These are phyloP conservation scores for Drosophila borealis DNA, from an alignment of 2,888 invertebrate species.

Conservation along the genomic window DNA sequence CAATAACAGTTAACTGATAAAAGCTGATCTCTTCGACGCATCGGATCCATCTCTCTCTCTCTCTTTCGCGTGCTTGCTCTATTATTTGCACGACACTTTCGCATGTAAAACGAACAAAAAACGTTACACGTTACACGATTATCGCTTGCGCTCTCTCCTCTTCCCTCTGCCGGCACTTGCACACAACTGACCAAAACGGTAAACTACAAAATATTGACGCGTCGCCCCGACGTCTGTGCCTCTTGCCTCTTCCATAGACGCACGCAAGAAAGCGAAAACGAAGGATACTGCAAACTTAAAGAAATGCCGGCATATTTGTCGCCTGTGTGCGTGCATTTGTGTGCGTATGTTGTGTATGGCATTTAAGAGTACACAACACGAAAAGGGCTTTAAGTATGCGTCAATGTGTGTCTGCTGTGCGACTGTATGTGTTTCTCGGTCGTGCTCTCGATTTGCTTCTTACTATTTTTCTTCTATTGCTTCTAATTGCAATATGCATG, in stretches of 20 bases:
- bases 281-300: background rate
- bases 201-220: slow-evolving; percentile 5
- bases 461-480: background rate
- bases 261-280: slow-evolving; percentile 12
- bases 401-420: background rate
- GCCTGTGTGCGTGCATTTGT: background rate
- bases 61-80: background rate
- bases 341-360: background rate
- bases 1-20: slow-evolving; percentile 14
- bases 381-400: no score
- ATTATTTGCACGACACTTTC: background rate
- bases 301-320: slow-evolving; percentile 6
- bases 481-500: background rate
- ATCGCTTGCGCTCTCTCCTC: background rate
- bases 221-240: background rate
- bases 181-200: background rate
- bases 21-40: slow-evolving; percentile 13
- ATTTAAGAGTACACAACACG: background rate
- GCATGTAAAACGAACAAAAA: slow-evolving; percentile 8
- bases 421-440: background rate
- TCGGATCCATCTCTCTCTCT: background rate
- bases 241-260: no score
- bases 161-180: background rate
- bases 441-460: background rate
- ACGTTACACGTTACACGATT: background rate